Base-by-base conservation (phyloP, 2,113 vertebrate species). In the Callopanchax toddi region DNA sequence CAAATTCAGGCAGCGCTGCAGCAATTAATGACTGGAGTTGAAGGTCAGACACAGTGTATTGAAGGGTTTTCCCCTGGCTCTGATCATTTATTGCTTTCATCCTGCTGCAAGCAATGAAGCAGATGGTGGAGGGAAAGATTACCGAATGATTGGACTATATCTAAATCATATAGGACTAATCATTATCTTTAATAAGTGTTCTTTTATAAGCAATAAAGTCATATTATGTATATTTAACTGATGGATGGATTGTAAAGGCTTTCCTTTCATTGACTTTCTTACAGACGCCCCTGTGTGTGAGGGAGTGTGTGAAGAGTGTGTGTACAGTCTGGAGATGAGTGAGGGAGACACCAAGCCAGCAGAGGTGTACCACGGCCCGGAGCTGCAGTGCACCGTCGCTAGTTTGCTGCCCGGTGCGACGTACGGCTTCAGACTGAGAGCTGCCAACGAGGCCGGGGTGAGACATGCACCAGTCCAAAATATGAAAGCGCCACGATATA, bases 371-470 rank as follows among this genome's bases (percentile, higher is more conserved):
- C 91, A 91, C 0, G 97, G 97, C 13, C 86, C 92, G 0, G 93
- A 93, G 58, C 91, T 97, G 57, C 93, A 98, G 74, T 98, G 97
- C 85, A 97, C 95, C 0, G 91, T 99, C 3, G 82, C 93, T 54
- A 94, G 92, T 79, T 94, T 99, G 51, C 94, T 99, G 1, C 96
- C 97, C 0, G 97, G 97, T 20, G 94, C 95, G 5, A 89, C 92
- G 0, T 99, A 99, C 49, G 70, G 79, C 44, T 98, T 99, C 92
- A 42, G 93, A 63, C 93, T 99, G 87, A 82, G 95, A 25, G 96
- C 97, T 2, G 59, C 93, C 82, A 99, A 98, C 12, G 94, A 97
- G 0, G 94, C 96, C 1, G 97, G 97, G 96, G 97, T 99, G 86
- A 89, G 97, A 74, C 50, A 56, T 17, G 25, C 8, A 20, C 17